A percentile compares a stretch with the other conserved stretches of the same genome.
Evolutionary conservation across 2,113 vertebrate species (phyloP).

Genomic region (Oophaga pumilio): DNA sequence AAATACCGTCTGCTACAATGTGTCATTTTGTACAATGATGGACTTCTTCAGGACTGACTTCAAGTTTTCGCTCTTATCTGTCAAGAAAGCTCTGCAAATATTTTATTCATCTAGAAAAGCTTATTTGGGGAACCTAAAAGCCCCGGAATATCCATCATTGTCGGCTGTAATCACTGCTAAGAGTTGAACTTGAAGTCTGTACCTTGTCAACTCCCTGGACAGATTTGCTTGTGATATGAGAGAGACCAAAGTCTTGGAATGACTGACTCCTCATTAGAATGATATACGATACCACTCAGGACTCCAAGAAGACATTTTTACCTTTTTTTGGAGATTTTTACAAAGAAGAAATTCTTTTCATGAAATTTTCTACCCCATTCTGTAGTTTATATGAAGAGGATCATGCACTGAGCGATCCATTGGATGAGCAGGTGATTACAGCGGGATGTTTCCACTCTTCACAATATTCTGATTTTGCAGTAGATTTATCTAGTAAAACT

Average conservation of each 20-base stretch:
- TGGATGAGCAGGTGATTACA: background rate
- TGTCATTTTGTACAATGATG: constrained; percentile 61
- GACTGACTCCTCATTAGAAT: constrained; percentile 70
- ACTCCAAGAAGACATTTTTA: constrained; percentile 59
- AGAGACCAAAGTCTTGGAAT: constrained; percentile 66
- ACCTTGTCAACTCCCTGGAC: constrained; percentile 58
- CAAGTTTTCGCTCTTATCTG: constrained; percentile 60
- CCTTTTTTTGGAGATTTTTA: background rate
- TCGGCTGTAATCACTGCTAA: constrained; percentile 65
- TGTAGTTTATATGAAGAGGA: background rate
- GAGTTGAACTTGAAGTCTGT: constrained; percentile 63
- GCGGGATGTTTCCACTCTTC: background rate
- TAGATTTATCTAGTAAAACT: background rate
- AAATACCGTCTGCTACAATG: constrained; percentile 13
- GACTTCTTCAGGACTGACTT: constrained; percentile 61
- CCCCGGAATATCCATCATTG: constrained; percentile 68
- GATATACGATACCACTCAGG: constrained; percentile 68
- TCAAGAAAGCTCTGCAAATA: constrained; percentile 28
- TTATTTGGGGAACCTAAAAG: constrained; percentile 60
- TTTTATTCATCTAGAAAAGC: constrained; percentile 55
- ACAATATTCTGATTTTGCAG: background rate
- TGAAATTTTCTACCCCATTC: background rate
- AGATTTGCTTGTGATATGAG: constrained; percentile 64
- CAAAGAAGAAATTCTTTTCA: background rate
- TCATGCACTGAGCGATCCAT: background rate